A percentile compares a stretch with the other conserved stretches of the same genome.
These are phyloP conservation scores for Stratiomys singularior DNA, from an alignment of 2,888 invertebrate genomes.

Conservation along the genomic window DNA sequence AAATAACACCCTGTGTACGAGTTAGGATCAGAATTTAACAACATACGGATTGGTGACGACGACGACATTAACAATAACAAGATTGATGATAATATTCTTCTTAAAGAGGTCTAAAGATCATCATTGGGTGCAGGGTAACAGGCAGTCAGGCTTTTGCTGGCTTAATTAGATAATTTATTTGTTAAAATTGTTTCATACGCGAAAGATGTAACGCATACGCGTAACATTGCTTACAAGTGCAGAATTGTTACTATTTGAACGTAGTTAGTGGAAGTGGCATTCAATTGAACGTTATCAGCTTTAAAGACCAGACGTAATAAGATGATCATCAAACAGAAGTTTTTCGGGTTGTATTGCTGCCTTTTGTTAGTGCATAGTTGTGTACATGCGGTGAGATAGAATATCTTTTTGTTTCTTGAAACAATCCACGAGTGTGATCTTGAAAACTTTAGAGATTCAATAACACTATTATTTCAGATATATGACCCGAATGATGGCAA, in stretches of 20 bases:
- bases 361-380: slow-evolving; percentile 45
- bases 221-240: slow-evolving; percentile 9
- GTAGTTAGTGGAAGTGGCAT: slow-evolving; percentile 9
- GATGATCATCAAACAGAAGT: slow-evolving; percentile 8
- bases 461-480: slow-evolving; percentile 55
- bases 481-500: slow-evolving; percentile 55
- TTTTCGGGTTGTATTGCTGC: slow-evolving; percentile 9
- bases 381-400: slow-evolving; percentile 47
- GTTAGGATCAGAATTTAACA: slow-evolving; percentile 16
- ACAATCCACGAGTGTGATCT: too few species aligned
- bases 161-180: slow-evolving; percentile 47
- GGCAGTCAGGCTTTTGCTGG: neutral
- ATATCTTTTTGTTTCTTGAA: slow-evolving; percentile 24
- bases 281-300: slow-evolving; percentile 40
- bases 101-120: slow-evolving; percentile 46
- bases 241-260: slow-evolving; percentile 19
- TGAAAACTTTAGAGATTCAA: neutral
- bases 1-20: slow-evolving; percentile 37
- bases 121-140: slow-evolving; percentile 27
- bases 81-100: slow-evolving; percentile 26
- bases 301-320: neutral
- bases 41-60: slow-evolving; percentile 2
- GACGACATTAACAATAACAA: slow-evolving; percentile 21
- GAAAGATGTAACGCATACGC: slow-evolving; percentile 40
- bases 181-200: slow-evolving; percentile 39